phyloP scores from a whole-genome alignment of 2,113 vertebrate species.

The Fulmarus glacialis region DNA sequence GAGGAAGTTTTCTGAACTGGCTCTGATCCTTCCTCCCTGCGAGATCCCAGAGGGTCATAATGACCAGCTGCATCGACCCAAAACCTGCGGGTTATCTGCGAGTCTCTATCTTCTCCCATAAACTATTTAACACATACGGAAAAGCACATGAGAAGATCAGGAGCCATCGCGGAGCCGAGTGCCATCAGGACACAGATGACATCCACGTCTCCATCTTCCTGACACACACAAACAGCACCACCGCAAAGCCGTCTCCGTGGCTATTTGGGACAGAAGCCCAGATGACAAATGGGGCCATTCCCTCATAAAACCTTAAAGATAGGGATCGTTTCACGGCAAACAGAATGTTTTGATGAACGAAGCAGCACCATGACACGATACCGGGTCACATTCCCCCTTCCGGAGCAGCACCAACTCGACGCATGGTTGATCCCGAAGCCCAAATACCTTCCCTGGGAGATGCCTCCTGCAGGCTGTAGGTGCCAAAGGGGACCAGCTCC shows the following conservation, averaged over 20 bases:
- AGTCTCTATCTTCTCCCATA: background rate
- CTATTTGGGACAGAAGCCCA: accelerated
- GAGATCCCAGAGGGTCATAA: background rate
- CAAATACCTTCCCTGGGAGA: accelerated
- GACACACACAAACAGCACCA: background rate
- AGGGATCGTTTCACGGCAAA: accelerated
- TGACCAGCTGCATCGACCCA: background rate
- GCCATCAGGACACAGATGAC: background rate
- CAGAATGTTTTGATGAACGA: accelerated
- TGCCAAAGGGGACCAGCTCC: background rate
- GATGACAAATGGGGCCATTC: background rate
- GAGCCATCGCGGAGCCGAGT: background rate
- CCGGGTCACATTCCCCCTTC: accelerated
- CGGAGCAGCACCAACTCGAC: accelerated
- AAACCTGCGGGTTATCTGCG: accelerated
- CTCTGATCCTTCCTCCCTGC: background rate
- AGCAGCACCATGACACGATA: accelerated
- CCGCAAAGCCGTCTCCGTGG: accelerated
- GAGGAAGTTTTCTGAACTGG: background rate
- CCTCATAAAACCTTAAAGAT: background rate
- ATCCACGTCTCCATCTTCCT: background rate
- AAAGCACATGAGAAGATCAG: accelerated
- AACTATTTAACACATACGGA: accelerated
- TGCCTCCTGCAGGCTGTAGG: background rate
- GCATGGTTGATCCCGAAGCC: accelerated